Base-by-base conservation (phyloP, 2,113 vertebrate genomes). In the Nibea coibor region DNA sequence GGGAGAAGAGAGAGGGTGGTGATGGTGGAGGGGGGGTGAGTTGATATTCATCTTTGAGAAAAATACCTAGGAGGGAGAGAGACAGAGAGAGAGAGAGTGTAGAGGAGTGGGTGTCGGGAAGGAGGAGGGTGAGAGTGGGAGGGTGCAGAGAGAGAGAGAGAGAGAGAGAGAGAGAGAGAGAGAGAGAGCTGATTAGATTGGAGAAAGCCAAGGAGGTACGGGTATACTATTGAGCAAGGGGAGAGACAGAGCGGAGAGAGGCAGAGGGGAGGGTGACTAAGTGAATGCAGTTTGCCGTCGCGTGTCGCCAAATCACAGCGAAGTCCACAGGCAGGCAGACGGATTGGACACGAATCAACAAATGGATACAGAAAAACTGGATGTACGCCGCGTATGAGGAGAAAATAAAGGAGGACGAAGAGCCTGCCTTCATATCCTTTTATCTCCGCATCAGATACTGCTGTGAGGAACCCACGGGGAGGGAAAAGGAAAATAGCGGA, bases 281-380 rank as follows among this genome's bases (percentile, higher is more conserved):
- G 92, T 94, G 93, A 92, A 95, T 94, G 93, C 93, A 92, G 94
- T 89, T 93, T 88, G 88, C 89, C 57, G 80, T 92, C 64, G 87
- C 74, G 84, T 92, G 91, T 92, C 81, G 72, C 87, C 80, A 88
- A 89, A 91, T 94, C 92, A 73, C 92, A 92, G 92, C 71, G 58
- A 86, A 91, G 91, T 91, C 89, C 88, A 91, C 87, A 68, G 83
- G 81, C 91, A 74, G 88, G 69, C 68, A 59, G 71, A 86, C 6
- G 70, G 75, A 87, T 84, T 85, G 84, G 86, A 90, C 54, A 79
- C 69, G 88, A 92, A 89, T 88, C 90, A 93, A 92, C 90, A 92
- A 86, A 89, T 87, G 92, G 90, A 90, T 75, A 72, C 63, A 54
- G 66, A 64, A 65, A 78, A 76, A 75, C 79, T 69, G 89, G 84